Evolutionary conservation across 2,888 invertebrate species (phyloP).

Genomic region (Heterodera filipjevi): DNA sequence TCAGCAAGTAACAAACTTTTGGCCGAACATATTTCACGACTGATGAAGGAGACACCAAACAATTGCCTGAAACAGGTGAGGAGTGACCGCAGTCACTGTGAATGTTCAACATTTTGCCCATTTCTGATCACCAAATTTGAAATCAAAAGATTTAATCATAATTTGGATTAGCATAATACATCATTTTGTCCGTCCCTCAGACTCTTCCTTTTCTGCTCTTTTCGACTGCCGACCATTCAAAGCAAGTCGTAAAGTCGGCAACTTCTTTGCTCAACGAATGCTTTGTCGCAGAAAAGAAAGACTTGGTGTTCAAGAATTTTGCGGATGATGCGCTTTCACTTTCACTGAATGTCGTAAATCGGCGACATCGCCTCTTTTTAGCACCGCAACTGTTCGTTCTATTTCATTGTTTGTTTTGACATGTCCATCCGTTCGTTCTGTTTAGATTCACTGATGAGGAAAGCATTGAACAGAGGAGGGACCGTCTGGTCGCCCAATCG

Average conservation of each 20-base stretch:
- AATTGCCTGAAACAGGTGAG: constrained; percentile 43
- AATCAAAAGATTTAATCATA: too few relatives aligned
- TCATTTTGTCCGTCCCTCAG: background rate
- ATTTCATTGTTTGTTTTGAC: background rate
- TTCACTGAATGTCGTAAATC: constrained; percentile 36
- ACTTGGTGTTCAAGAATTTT: constrained; percentile 36
- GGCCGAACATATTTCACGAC: constrained; percentile 35
- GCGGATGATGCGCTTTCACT: constrained; percentile 39
- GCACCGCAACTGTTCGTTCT: constrained; percentile 42
- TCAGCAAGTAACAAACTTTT: constrained; percentile 43
- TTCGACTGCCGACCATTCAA: constrained; percentile 36
- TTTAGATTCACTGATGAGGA: constrained; percentile 45
- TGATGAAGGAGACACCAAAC: constrained; percentile 46
- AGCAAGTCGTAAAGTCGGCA: constrained; percentile 38
- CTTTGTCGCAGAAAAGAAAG: constrained; percentile 46
- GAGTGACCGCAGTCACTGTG: too few relatives aligned
- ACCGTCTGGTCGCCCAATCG: constrained; percentile 40
- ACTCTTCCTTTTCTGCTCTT: constrained; percentile 41
- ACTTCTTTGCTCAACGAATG: constrained; percentile 44
- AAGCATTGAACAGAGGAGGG: constrained; percentile 38
- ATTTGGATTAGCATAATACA: too few relatives aligned
- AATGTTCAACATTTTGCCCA: too few relatives aligned
- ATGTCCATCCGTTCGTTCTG: background rate
- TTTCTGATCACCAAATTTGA: too few relatives aligned
- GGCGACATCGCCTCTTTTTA: constrained; percentile 41